These are phyloP conservation scores for Crotalus helleri DNA, from an alignment of 2,113 vertebrate genomes.

Conservation along the genomic window DNA sequence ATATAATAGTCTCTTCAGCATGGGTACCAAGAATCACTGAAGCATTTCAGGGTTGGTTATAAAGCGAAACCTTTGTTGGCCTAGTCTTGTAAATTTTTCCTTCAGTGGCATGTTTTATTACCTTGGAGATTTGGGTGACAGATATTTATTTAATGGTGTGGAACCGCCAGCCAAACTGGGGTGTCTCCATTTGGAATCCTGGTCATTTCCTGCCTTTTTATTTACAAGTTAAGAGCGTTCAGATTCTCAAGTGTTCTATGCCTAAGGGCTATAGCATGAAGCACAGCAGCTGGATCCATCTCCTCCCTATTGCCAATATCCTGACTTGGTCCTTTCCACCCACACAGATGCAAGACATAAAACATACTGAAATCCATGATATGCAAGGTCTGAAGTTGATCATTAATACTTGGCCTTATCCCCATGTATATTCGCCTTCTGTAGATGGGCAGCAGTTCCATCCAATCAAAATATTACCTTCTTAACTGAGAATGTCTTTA, in stretches of 20 bases:
- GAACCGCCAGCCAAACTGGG: slow-evolving; percentile 64
- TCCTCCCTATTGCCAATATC: slow-evolving; percentile 30
- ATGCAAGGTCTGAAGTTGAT: slow-evolving; percentile 71
- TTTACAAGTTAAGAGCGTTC: slow-evolving; percentile 73
- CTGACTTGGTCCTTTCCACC: not conserved
- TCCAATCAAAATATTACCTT: slow-evolving; percentile 80
- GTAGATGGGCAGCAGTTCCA: slow-evolving; percentile 76
- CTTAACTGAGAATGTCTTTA: slow-evolving; percentile 95
- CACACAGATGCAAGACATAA: slow-evolving; percentile 52
- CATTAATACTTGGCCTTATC: slow-evolving; percentile 82
- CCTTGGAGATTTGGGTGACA: slow-evolving; percentile 56
- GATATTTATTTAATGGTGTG: slow-evolving; percentile 73
- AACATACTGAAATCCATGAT: slow-evolving; percentile 63
- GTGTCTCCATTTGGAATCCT: slow-evolving; percentile 52
- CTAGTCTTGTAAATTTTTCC: slow-evolving; percentile 63
- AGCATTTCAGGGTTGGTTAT: slow-evolving; percentile 39
- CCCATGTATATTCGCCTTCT: slow-evolving; percentile 54
- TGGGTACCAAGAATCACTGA: slow-evolving; percentile 21
- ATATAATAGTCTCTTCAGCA: slow-evolving; percentile 22
- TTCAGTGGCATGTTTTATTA: slow-evolving; percentile 60
- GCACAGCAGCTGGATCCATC: slow-evolving; percentile 56
- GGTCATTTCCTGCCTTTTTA: slow-evolving; percentile 72
- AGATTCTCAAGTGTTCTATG: slow-evolving; percentile 63
- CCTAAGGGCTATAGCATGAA: slow-evolving; percentile 55
- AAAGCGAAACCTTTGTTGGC: slow-evolving; percentile 47